Evolutionary conservation across 2,888 invertebrate species (phyloP).

Genomic region (Hirtodrosophila duncani): DNA sequence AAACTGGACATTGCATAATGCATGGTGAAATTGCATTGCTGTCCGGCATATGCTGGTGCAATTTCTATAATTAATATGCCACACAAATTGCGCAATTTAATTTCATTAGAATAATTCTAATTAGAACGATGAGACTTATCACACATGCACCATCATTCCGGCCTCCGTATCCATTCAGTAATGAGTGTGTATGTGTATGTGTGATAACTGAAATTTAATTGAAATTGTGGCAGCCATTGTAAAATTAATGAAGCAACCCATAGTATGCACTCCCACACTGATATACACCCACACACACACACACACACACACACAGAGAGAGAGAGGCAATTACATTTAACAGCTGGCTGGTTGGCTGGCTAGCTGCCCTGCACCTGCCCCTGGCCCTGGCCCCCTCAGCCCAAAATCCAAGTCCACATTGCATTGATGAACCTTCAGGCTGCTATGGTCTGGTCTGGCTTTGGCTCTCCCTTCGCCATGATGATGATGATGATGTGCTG

Average conservation of each 20-base stretch:
- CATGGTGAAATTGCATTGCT: conserved; percentile 38
- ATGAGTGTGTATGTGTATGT: conserved; percentile 27
- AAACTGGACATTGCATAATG: conserved; percentile 45
- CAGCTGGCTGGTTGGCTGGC: conserved; percentile 37
- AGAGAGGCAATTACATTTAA: conserved; percentile 64
- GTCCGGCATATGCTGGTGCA: conserved; percentile 24
- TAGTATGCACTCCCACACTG: conserved; percentile 15
- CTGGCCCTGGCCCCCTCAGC: too few relatives aligned
- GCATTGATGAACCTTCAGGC: conserved; percentile 59
- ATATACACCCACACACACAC: conserved; percentile 11
- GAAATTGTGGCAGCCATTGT: conserved; percentile 64
- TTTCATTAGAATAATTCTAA: conserved; percentile 75
- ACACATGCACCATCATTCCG: conserved; percentile 52
- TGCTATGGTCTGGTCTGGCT: too few relatives aligned
- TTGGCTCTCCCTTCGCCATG: background rate
- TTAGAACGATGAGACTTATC: conserved; percentile 73
- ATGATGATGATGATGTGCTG: background rate
- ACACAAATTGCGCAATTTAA: conserved; percentile 64
- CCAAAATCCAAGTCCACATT: background rate
- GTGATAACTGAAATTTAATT: conserved; percentile 63
- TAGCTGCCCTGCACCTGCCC: background rate
- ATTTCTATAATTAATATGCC: conserved; percentile 67
- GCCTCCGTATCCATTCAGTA: conserved; percentile 3
- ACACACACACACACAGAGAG: conserved; percentile 9
- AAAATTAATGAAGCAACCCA: conserved; percentile 59